phyloP scores from a whole-genome alignment of 2,113 vertebrate genomes.

The Calyptomena viridis region DNA sequence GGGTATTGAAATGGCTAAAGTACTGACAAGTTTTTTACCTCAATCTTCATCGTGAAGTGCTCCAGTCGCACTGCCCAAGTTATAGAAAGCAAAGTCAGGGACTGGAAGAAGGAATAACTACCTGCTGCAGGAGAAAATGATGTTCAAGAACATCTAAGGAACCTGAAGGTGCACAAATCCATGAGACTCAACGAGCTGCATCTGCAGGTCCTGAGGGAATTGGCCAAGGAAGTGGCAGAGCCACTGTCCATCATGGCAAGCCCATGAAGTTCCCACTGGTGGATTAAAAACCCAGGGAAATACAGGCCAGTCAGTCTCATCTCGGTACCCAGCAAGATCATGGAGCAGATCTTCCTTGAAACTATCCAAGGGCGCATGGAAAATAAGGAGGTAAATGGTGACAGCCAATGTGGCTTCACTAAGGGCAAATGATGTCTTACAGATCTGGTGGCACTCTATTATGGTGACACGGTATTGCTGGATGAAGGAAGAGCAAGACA shows the following conservation, averaged over 20 bases:
- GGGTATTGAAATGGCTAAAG: background rate
- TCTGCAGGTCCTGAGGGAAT: background rate
- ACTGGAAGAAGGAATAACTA: background rate
- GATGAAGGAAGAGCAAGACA: background rate
- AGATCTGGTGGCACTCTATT: background rate
- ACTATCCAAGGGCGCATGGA: background rate
- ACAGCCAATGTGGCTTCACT: background rate
- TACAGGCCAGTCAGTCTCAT: background rate
- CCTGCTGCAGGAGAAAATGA: background rate
- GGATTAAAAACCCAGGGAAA: background rate
- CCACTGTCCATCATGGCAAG: background rate
- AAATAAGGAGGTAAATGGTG: background rate
- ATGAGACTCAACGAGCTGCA: background rate
- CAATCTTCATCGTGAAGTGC: background rate
- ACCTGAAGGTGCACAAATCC: background rate
- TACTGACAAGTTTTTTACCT: background rate
- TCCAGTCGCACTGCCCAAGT: background rate
- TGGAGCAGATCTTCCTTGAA: background rate
- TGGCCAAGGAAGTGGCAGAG: background rate
- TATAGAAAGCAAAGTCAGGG: background rate
- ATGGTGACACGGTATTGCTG: too few species aligned
- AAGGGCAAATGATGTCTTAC: background rate
- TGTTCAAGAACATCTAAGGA: background rate
- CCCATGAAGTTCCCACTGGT: rapidly evolving
- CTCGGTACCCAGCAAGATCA: background rate